Evolutionary conservation across 2,797 vertebrate species (phyloP), one percentile per base, ranked within the genome.

Genomic region (Acridotheres tristis): DNA sequence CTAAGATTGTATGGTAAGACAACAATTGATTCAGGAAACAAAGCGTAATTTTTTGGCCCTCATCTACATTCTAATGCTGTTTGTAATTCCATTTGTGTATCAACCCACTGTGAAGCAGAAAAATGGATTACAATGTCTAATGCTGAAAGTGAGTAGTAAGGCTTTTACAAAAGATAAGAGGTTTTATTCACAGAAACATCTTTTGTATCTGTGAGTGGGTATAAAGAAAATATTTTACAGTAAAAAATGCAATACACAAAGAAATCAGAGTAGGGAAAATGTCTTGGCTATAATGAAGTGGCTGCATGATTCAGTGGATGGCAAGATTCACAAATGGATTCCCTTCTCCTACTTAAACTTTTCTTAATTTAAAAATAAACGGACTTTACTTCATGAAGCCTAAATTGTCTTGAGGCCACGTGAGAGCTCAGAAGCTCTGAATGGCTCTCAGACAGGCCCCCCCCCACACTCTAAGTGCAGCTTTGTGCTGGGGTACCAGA

Each of bases 31-130:
- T 30, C 21, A 7, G 29, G 40, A 73, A 87, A 81, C 5, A 65
- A 81, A 61, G 10, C 7, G 7, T 68, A 38, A 63, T 7, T 38
- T 89, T 80, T 66, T 0, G 0, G 2, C 50, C 69, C 16, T 27
- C 2, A 1, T 51, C 26, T 62, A 32, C 10, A 29, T 57, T 88
- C 42, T 82, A 53, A 78, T 50, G 43, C 6, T 54, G 3, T 32
- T 67, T 48, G 25, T 80, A 74, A 71, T 83, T 88, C 66, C 26
- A 84, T 86, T 94, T 91, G n/a, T 9, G 5, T 22, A 72, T 65
- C 57, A 93, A 68, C 7, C 7, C 16, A 55, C 18, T 34, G 32
- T 65, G 61, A 85, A 80, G 54, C 14, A 88, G 47, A 67, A 89
- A 66, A 84, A 92, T 48, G 26, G 11, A 81, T 83, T 91, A 42